phyloP scores from a whole-genome alignment of 2,888 invertebrate genomes.

The Eledona agricola region DNA sequence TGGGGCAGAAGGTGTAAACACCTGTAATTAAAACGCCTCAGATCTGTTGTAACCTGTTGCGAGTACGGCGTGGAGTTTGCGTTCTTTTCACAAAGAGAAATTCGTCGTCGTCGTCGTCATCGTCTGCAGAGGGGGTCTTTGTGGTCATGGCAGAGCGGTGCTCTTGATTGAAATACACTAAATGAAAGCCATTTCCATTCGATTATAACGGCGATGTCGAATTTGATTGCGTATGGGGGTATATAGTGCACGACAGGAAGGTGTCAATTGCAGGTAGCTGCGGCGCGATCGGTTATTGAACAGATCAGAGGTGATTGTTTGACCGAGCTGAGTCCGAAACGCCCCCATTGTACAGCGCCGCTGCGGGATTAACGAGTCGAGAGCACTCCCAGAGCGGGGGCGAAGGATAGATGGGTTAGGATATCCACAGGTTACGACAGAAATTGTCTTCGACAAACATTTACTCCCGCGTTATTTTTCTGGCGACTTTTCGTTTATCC shows the following conservation, averaged over 20 bases:
- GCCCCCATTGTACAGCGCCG: conserved; percentile 39
- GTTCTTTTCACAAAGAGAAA: conserved; percentile 25
- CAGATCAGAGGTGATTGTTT: conserved; percentile 44
- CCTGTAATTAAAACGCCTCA: conserved; percentile 22
- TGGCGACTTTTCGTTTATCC: too few relatives aligned
- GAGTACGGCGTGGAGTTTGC: conserved; percentile 5
- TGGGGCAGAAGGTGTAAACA: too few relatives aligned
- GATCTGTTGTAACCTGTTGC: conserved; percentile 28
- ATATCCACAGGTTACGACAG: too few relatives aligned
- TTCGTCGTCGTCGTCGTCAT: conserved; percentile 15
- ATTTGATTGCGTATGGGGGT: conserved; percentile 34
- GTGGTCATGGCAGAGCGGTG: conserved; percentile 25
- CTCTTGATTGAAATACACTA: conserved; percentile 31
- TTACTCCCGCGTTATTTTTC: too few relatives aligned
- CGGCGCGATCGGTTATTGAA: conserved; percentile 34
- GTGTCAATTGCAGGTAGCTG: conserved; percentile 41
- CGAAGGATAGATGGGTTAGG: too few relatives aligned
- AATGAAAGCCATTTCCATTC: conserved; percentile 37
- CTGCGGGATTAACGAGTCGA: conserved; percentile 42
- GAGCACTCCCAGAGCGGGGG: conserved; percentile 37
- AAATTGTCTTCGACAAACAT: too few relatives aligned
- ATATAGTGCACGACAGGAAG: conserved; percentile 29
- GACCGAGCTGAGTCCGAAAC: conserved; percentile 39
- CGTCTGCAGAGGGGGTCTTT: conserved; percentile 17
- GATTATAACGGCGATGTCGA: conserved; percentile 29